phyloP scores from a whole-genome alignment of 2,113 vertebrate genomes.

The Ovis aries region ARS-UI_Ramb_v3.0 NC_056077.1:6753501-6754000 shows the following conservation, averaged over 20 bases:
- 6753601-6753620: background rate
- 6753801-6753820: background rate
- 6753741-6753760: background rate
- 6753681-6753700: background rate
- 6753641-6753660: background rate
- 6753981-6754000: slow-evolving; percentile 40
- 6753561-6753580: background rate
- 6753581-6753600: background rate
- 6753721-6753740: fast-evolving
- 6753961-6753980: background rate
- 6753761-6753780: background rate
- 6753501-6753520: background rate
- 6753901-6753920: slow-evolving; percentile 42
- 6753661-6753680: background rate
- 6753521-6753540: background rate
- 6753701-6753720: fast-evolving
- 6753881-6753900: background rate
- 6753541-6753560: background rate
- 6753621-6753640: background rate
- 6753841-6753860: slow-evolving; percentile 40
- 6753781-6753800: background rate
- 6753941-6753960: slow-evolving; percentile 13
- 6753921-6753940: slow-evolving; percentile 45
- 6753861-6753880: slow-evolving; percentile 21
- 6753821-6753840: slow-evolving; percentile 10